These are phyloP conservation scores for Dolichallabes microphthalmus DNA, from an alignment of 2,113 vertebrate species.

Conservation along the genomic window DNA sequence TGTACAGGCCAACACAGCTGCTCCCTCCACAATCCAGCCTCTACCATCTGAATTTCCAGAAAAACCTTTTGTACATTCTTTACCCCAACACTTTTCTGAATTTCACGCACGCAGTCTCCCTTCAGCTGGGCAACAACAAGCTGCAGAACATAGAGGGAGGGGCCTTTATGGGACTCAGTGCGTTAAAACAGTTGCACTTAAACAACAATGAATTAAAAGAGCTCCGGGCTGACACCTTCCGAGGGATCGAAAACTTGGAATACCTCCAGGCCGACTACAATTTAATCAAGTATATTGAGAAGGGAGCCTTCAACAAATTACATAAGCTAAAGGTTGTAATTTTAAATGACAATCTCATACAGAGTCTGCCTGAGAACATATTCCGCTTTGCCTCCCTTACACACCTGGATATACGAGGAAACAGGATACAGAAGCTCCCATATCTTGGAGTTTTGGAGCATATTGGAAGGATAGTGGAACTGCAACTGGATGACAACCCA, in stretches of 20 bases:
- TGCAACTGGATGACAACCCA: constrained; percentile 96
- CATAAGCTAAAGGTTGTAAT: constrained; percentile 97
- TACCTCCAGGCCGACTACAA: constrained; percentile 99
- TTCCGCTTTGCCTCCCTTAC: constrained; percentile 97
- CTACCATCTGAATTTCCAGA: constrained; percentile 98
- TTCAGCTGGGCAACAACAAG: constrained; percentile 98
- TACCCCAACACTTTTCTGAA: constrained; percentile 96
- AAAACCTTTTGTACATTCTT: constrained; percentile 91
- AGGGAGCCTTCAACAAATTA: constrained; percentile 98
- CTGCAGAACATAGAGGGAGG: constrained; percentile 97
- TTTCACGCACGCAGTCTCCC: constrained; percentile 95
- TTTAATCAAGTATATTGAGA: constrained; percentile 97
- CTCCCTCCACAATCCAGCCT: constrained; percentile 89
- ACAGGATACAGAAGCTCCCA: constrained; percentile 94
- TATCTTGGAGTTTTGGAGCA: constrained; percentile 97
- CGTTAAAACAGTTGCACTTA: constrained; percentile 96
- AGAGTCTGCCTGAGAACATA: constrained; percentile 95
- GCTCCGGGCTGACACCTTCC: constrained; percentile 93
- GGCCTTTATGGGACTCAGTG: constrained; percentile 90
- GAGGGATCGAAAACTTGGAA: constrained; percentile 98
- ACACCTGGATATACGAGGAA: constrained; percentile 97
- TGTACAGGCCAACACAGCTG: constrained; percentile 95
- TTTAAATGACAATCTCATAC: constrained; percentile 96
- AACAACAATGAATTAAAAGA: constrained; percentile 98
- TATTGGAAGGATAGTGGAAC: constrained; percentile 91